Conservation (phyloP, 2,797 vertebrate species). For the Selene dorsalis region DNA sequence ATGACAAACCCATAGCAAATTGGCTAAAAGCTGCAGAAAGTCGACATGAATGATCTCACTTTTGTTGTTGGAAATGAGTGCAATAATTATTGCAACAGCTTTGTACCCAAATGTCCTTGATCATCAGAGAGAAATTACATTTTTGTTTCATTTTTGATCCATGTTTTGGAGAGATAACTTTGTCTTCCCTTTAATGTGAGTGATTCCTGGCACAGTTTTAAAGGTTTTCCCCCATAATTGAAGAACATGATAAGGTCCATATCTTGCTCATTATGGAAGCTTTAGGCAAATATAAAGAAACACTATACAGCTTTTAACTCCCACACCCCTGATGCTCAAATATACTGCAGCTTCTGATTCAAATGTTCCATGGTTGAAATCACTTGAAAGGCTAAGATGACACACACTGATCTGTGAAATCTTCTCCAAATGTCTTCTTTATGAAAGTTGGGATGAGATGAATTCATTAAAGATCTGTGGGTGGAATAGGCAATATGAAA, state of each 20-base stretch:
- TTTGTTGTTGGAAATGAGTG: constrained; percentile 38
- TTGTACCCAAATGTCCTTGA: constrained; percentile 56
- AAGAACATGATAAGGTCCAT: constrained; percentile 69
- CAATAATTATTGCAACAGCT: constrained; percentile 62
- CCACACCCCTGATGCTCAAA: constrained; percentile 74
- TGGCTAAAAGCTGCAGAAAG: constrained; percentile 40
- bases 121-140: constrained; percentile 46
- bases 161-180: constrained; percentile 81
- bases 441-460: constrained; percentile 81
- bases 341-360: constrained; percentile 66
- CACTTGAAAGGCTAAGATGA: constrained; percentile 78
- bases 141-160: constrained; percentile 67
- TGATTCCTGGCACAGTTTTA: constrained; percentile 72
- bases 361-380: constrained; percentile 73
- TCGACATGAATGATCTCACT: constrained; percentile 19
- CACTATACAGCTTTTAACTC: constrained; percentile 76
- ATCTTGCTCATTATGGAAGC: constrained; percentile 80
- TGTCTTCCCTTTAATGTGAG: constrained; percentile 65
- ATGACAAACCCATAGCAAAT: constrained; percentile 48
- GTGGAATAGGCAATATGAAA: constrained; percentile 68
- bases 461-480: constrained; percentile 81
- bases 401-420: constrained; percentile 73
- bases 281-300: constrained; percentile 80
- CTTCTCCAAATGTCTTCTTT: constrained; percentile 75
- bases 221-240: constrained; percentile 59